phyloP scores from a whole-genome alignment of 2,797 vertebrate genomes.

The Mionectes olivaceus region DNA sequence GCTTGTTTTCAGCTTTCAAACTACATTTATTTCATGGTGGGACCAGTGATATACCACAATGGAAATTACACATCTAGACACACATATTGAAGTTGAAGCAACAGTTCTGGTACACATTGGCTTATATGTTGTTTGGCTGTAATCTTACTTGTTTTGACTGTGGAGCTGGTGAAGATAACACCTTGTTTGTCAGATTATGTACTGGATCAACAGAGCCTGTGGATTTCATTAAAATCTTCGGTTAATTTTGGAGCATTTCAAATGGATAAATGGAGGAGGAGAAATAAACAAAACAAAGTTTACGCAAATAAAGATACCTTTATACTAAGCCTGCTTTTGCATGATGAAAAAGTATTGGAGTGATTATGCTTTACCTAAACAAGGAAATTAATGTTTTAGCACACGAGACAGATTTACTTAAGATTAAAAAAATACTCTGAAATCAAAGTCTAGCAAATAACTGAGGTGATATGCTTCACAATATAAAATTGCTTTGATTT shows the following conservation, averaged over 20 bases:
- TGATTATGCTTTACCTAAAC: neutral
- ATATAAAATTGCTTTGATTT: neutral
- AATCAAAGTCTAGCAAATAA: neutral
- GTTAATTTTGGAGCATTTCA: neutral
- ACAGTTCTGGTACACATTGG: neutral
- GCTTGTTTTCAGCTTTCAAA: neutral
- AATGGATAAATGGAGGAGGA: neutral
- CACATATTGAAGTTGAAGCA: neutral
- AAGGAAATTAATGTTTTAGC: neutral
- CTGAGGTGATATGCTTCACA: neutral
- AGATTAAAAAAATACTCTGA: neutral
- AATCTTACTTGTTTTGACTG: neutral
- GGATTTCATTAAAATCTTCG: neutral
- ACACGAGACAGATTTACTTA: neutral
- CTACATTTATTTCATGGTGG: neutral
- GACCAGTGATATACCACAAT: neutral
- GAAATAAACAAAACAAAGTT: neutral
- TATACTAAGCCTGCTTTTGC: neutral
- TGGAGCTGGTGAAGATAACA: neutral
- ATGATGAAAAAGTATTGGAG: neutral
- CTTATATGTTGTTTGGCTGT: neutral
- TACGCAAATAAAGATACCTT: neutral
- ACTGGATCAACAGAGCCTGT: neutral
- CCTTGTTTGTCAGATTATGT: neutral
- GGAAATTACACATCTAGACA: neutral